Evolutionary conservation across 2,113 vertebrate species (phyloP).

Genomic region (Chauna torquata): DNA sequence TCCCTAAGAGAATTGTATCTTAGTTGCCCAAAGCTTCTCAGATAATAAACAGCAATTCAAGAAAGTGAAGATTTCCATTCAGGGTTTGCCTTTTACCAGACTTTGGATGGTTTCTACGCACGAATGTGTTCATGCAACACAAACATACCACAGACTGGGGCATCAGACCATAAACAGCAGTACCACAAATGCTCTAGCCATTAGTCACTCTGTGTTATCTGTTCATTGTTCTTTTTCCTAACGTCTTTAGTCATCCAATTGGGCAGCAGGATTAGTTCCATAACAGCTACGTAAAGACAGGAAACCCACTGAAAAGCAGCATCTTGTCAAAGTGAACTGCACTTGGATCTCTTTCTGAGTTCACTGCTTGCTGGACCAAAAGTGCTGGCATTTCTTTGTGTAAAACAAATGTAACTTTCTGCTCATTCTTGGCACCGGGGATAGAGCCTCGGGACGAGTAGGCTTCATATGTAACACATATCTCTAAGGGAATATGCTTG

Average conservation of each 20-base stretch:
- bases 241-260: not conserved
- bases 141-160: not conserved
- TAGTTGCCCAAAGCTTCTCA: not conserved
- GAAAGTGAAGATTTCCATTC: not conserved
- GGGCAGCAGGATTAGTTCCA: not conserved
- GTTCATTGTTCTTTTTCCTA: not conserved
- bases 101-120: not conserved
- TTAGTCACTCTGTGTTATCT: not conserved
- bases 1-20: not conserved
- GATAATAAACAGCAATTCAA: not conserved
- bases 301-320: not conserved
- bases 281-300: not conserved
- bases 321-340: not conserved
- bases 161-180: not conserved
- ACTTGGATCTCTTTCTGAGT: not conserved
- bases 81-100: not conserved
- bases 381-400: fast-evolving
- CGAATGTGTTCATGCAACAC: not conserved
- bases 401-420: not conserved
- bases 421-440: not conserved
- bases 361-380: not conserved
- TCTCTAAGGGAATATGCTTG: not conserved
- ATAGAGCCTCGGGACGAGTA: not conserved
- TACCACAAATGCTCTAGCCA: not conserved
- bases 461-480: not conserved